Conservation (phyloP, 2,113 vertebrate genomes). For the Origma solitaria region DNA sequence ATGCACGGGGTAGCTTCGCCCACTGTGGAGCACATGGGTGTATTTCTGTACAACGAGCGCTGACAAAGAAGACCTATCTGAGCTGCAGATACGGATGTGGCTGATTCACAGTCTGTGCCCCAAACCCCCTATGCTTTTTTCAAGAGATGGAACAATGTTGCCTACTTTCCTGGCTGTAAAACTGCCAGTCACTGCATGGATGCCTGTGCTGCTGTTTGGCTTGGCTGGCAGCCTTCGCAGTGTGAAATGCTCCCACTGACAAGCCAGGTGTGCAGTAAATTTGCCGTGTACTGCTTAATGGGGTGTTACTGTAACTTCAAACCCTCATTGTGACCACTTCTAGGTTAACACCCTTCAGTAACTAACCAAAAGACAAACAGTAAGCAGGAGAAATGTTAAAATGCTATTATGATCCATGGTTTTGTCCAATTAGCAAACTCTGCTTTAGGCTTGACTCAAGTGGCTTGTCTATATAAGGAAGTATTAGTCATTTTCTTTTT, state of each 20-base stretch:
- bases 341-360: slow-evolving; percentile 35
- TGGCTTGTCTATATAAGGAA: slow-evolving; percentile 33
- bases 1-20: not conserved
- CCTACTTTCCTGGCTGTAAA: not conserved
- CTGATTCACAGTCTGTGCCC: not conserved
- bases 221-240: slow-evolving; percentile 3
- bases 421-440: slow-evolving; percentile 22
- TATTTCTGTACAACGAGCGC: not conserved
- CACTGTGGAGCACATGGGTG: accelerated
- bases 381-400: not conserved
- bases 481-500: slow-evolving; percentile 47
- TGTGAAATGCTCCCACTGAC: not conserved
- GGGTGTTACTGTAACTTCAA: slow-evolving; percentile 44
- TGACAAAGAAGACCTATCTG: not conserved
- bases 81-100: not conserved
- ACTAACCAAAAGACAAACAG: slow-evolving; percentile 50
- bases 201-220: not conserved
- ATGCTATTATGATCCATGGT: slow-evolving; percentile 1
- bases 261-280: slow-evolving; percentile 41
- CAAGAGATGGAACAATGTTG: not conserved
- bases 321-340: slow-evolving; percentile 26
- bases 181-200: not conserved
- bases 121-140: not conserved
- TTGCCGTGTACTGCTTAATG: slow-evolving; percentile 35
- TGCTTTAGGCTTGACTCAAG: slow-evolving; percentile 14